Evolutionary conservation across 2,113 vertebrate genomes (phyloP), one percentile per base, ranked within the genome.

Genomic region (zebrafish (Danio rerio)): DNA sequence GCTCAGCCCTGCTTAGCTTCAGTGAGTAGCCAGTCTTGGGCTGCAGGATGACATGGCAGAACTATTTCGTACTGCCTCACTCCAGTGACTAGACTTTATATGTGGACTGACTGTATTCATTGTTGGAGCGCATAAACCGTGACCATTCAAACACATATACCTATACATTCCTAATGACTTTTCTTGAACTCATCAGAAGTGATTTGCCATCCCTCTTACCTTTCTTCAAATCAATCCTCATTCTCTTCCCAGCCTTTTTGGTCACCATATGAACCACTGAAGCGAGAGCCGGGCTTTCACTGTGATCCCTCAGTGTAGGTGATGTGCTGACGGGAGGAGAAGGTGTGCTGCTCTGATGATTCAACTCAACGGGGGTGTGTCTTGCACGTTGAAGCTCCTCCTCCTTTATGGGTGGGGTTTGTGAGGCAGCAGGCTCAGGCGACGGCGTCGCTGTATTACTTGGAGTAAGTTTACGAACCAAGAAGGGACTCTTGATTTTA

Each of bases 191-290:
- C 16, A 49, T 9, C 31, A 13, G n/a, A 8, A 11, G 6, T 6
- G 11, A 56, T 74, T 56, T 56, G 9, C n/a, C 53, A 18, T 31
- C 18, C 6, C 10, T 16, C 74, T 89, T 93, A 99, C 97, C 97
- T 96, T 99, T 99, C 88, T 94, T 97, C 70, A 99, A 91, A 89
- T 98, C 96, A 79, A 98, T 96, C 84, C 94, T 96, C 78, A 96
- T 90, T 92, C 91, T 97, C 92, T 95, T 97, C 76, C 92, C 92
- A 49, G 91, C 93, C 89, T 92, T 98, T 90, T 93, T 96, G 91
- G 74, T 94, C 53, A 93, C 90, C 50, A 95, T 93, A 53, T 90
- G 93, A 61, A 93, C 87, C 66, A 95, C 84, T 1, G 91, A 88
- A 5, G 93, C 90, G 1, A 92, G 6, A 78, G 70, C 58, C 0